A percentile compares a stretch with the other conserved stretches of the same genome.
Evolutionary conservation across 2,888 invertebrate species (phyloP).

Genomic region (Pristionchus mayeri): DNA sequence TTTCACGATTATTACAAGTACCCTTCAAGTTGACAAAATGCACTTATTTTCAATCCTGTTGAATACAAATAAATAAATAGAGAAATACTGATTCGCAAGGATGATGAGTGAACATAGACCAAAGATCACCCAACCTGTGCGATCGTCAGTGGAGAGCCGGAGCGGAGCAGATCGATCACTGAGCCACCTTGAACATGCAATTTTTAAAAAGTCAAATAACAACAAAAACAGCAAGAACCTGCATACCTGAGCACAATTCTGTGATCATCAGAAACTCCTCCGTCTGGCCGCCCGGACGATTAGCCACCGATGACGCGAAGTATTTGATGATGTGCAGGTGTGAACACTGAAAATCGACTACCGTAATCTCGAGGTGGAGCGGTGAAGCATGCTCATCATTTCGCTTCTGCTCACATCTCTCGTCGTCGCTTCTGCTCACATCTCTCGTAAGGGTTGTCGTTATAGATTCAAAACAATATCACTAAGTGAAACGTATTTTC

Average conservation of each 20-base stretch:
- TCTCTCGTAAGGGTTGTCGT: no score
- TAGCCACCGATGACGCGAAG: slow-evolving; percentile 87
- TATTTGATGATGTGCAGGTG: slow-evolving; percentile 85
- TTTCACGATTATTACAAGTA: no score
- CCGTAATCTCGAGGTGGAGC: no score
- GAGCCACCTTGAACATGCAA: slow-evolving; percentile 58
- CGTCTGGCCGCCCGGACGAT: slow-evolving; percentile 83
- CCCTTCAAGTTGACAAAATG: neutral
- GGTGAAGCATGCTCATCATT: no score
- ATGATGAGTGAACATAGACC: no score
- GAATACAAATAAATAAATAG: neutral
- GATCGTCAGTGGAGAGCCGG: slow-evolving; percentile 36
- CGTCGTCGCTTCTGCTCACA: no score
- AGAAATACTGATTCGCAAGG: no score
- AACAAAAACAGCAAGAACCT: no score
- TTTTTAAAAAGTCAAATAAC: neutral
- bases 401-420: no score
- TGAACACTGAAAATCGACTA: slow-evolving; percentile 82
- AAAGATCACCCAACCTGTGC: no score
- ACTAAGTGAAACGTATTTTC: no score
- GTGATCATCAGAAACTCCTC: slow-evolving; percentile 92
- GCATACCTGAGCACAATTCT: slow-evolving; percentile 89
- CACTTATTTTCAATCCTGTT: neutral
- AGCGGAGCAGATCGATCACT: slow-evolving; percentile 59
- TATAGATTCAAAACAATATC: no score